These are phyloP conservation scores for Hyppa rectilinea DNA, from an alignment of 2,888 invertebrate species.

Conservation along the genomic window DNA sequence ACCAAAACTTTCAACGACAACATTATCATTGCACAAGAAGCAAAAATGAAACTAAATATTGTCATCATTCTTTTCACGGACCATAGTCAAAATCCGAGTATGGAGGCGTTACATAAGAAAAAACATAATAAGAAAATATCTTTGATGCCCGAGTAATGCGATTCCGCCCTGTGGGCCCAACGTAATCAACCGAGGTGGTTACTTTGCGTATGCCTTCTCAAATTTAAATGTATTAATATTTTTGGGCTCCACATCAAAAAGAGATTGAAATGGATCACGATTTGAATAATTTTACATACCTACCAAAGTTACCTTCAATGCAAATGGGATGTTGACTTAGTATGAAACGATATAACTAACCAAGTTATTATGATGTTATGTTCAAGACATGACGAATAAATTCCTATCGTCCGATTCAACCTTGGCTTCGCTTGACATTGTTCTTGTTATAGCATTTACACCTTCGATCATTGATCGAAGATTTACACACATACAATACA, in stretches of 20 bases:
- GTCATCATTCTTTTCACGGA: slow-evolving; percentile 25
- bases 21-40: slow-evolving; percentile 33
- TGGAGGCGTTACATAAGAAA: slow-evolving; percentile 46
- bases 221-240: slow-evolving; percentile 68
- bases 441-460: slow-evolving; percentile 35
- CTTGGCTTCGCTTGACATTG: slow-evolving; percentile 41
- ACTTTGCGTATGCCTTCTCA: slow-evolving; percentile 54
- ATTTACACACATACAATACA: slow-evolving; percentile 12
- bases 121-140: slow-evolving; percentile 41
- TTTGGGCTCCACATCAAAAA: slow-evolving; percentile 63
- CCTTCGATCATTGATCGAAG: too few relatives aligned
- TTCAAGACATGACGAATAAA: slow-evolving; percentile 20
- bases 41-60: slow-evolving; percentile 19
- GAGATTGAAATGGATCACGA: slow-evolving; percentile 56
- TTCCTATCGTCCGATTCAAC: slow-evolving; percentile 41
- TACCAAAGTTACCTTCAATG: slow-evolving; percentile 35
- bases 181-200: slow-evolving; percentile 57
- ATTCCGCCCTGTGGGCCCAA: slow-evolving; percentile 48
- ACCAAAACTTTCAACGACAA: slow-evolving; percentile 24
- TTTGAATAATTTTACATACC: slow-evolving; percentile 65
- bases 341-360: slow-evolving; percentile 21
- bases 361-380: slow-evolving; percentile 28
- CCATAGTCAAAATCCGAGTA: slow-evolving; percentile 15
- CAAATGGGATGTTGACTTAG: slow-evolving; percentile 47
- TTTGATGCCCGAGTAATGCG: slow-evolving; percentile 55